phyloP scores from a whole-genome alignment of 2,797 vertebrate species.

The Pteropus rufus region DNA sequence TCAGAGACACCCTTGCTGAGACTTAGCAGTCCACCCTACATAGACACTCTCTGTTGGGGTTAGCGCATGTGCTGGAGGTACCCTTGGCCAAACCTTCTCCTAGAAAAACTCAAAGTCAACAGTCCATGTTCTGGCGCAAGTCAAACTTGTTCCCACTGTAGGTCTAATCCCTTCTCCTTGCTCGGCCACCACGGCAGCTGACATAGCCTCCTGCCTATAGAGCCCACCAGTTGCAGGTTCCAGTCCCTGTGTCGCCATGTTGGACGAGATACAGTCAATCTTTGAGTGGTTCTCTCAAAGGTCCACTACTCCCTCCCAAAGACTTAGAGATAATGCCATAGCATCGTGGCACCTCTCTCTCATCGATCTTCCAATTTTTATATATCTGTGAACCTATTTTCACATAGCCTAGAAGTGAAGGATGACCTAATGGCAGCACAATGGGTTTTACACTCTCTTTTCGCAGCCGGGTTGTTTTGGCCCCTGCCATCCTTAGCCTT shows the following conservation, averaged over 20 bases:
- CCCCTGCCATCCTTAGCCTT: not conserved
- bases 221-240: not conserved
- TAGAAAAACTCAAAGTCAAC: not conserved
- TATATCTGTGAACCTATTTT: not conserved
- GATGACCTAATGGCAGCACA: not conserved
- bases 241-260: not conserved
- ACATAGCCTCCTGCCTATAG: not conserved
- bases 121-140: not conserved
- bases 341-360: not conserved
- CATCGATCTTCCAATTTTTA: not conserved
- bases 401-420: not conserved
- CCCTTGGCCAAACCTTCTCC: not conserved
- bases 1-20: not conserved
- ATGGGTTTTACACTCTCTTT: not conserved
- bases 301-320: not conserved
- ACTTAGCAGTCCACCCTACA: not conserved
- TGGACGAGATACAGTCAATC: not conserved
- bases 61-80: rapidly evolving
- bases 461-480: not conserved
- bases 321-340: not conserved
- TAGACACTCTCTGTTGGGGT: not conserved
- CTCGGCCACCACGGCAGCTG: not conserved
- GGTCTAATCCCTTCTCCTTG: not conserved
- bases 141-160: not conserved
- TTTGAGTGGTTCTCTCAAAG: not conserved